Conservation (phyloP, 2,797 vertebrate species). For the Aviceda leuphotes region DNA sequence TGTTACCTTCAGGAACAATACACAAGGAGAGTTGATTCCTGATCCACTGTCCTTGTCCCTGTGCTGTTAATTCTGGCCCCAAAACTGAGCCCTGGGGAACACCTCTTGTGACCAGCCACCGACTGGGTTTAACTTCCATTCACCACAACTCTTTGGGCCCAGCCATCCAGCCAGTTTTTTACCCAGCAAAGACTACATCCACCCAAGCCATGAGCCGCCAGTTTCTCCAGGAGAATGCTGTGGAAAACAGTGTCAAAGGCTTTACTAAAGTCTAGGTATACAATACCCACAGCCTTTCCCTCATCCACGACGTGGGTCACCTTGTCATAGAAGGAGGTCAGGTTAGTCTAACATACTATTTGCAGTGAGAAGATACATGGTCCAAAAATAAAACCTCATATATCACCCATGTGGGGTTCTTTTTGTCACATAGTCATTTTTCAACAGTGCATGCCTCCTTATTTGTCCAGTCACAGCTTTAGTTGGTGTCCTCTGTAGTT, state of each 20-base stretch:
- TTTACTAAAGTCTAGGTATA: too few relatives aligned
- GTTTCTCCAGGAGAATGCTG: background rate
- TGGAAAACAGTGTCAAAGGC: too few relatives aligned
- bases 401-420: background rate
- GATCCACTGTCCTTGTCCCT: background rate
- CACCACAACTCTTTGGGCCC: background rate
- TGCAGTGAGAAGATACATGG: background rate
- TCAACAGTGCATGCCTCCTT: background rate
- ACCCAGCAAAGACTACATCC: background rate
- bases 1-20: background rate
- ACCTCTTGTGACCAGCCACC: background rate
- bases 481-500: background rate
- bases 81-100: background rate
- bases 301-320: background rate
- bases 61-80: background rate
- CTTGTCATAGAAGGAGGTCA: background rate
- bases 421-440: background rate
- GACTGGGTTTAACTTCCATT: background rate
- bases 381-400: background rate
- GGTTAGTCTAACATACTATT: background rate
- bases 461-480: background rate
- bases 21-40: background rate
- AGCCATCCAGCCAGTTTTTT: background rate
- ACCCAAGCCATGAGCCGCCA: background rate
- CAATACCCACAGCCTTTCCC: background rate